These are phyloP conservation scores for Loris lydekkerianus DNA, from an alignment of 2,797 vertebrate genomes.

Conservation along the genomic window DNA sequence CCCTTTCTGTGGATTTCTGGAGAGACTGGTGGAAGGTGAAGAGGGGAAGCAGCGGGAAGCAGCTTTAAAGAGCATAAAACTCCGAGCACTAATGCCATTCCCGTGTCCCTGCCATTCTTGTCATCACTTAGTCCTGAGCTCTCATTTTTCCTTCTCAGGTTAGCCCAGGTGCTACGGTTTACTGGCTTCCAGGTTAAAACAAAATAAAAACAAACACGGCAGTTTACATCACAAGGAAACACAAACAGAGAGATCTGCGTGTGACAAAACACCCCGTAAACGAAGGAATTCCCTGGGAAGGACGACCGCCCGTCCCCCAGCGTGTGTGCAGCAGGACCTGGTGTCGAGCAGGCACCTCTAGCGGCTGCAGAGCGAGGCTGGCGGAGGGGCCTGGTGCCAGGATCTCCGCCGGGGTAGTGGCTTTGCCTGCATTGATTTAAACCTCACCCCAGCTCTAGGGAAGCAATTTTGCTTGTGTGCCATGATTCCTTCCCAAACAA, in stretches of 20 bases:
- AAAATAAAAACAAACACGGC: conserved; percentile 87
- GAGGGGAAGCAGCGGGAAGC: not conserved
- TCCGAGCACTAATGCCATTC: conserved; percentile 45
- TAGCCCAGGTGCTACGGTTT: conserved; percentile 53
- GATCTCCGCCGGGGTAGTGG: conserved; percentile 38
- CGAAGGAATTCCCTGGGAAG: conserved; percentile 84
- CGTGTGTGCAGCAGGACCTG: conserved; percentile 84
- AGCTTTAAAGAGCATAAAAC: conserved; percentile 72
- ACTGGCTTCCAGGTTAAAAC: conserved; percentile 78
- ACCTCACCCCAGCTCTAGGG: conserved; percentile 62
- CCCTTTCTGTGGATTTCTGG: conserved; percentile 69
- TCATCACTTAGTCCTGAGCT: conserved; percentile 70
- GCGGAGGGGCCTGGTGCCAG: conserved; percentile 74
- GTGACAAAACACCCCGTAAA: conserved; percentile 85
- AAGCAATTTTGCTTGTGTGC: conserved; percentile 73
- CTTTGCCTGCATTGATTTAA: conserved; percentile 83
- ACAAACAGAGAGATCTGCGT: conserved; percentile 82
- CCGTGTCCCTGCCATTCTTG: conserved; percentile 68
- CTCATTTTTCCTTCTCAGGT: conserved; percentile 31
- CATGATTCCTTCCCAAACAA: conserved; percentile 79
- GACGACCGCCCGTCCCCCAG: conserved; percentile 74
- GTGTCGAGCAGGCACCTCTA: conserved; percentile 78
- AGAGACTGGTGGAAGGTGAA: conserved; percentile 62
- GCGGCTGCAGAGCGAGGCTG: conserved; percentile 71
- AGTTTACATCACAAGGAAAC: conserved; percentile 85